These are phyloP conservation scores for human DNA, from an alignment of 2,113 vertebrate genomes.

Conservation along the genomic window DNA sequence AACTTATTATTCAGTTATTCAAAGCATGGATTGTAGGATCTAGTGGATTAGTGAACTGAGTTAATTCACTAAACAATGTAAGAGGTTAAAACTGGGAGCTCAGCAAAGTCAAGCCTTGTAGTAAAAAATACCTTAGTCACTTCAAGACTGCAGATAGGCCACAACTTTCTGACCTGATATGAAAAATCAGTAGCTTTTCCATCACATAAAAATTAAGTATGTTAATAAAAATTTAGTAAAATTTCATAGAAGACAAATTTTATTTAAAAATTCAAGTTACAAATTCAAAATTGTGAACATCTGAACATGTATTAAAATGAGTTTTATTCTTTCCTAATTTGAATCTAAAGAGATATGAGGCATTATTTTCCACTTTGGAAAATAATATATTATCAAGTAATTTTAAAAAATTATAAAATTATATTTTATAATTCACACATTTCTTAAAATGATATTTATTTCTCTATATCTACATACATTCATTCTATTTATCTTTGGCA, in stretches of 20 bases:
- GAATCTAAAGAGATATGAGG: background rate
- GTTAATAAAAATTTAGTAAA: background rate
- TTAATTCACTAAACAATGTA: background rate
- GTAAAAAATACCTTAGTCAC: background rate
- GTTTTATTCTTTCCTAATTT: background rate
- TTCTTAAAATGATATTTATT: background rate
- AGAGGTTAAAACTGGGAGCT: background rate
- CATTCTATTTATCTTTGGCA: background rate
- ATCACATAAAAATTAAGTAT: background rate
- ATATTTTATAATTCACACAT: background rate
- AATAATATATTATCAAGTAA: too few relatives aligned
- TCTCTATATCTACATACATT: background rate
- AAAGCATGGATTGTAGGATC: background rate
- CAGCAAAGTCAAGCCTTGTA: background rate
- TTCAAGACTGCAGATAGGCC: background rate
- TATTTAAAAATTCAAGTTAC: background rate
- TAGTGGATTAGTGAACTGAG: background rate
- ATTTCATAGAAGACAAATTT: background rate
- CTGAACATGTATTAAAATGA: background rate
- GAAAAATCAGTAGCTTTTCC: background rate
- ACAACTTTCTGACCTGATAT: background rate
- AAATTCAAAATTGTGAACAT: background rate
- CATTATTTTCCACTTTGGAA: background rate
- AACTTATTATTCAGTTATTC: background rate
- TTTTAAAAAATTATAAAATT: background rate